Percentiles rank a stretch among this genome's conserved stretches.
Evolutionary conservation across 2,113 vertebrate genomes (phyloP).

Genomic region (Tachysurus vachellii): DNA sequence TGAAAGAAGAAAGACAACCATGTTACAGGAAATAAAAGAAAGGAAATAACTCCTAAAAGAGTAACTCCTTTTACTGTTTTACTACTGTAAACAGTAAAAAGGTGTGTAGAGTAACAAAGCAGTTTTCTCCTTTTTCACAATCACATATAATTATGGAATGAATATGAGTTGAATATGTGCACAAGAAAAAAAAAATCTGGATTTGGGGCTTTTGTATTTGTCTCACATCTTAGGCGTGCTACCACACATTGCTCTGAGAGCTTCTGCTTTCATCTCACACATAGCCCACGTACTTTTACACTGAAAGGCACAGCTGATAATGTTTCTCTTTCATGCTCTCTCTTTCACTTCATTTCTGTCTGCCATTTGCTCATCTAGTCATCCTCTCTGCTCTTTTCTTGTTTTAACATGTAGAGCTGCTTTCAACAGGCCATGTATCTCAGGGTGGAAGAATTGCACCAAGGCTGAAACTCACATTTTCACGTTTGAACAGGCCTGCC

Average conservation of each 20-base stretch:
- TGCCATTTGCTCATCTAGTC: constrained; percentile 8
- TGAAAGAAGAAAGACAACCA: not conserved
- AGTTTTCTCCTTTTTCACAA: not conserved
- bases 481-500: constrained; percentile 14
- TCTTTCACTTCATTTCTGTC: constrained; percentile 17
- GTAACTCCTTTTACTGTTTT: not conserved
- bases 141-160: not conserved
- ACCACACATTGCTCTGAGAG: constrained; percentile 43
- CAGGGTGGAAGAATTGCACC: not conserved
- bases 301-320: constrained; percentile 50
- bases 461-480: not conserved
- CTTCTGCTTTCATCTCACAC: constrained; percentile 50
- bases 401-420: constrained; percentile 5
- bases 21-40: not conserved
- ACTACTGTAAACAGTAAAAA: constrained; percentile 16
- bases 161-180: not conserved
- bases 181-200: constrained; percentile 9
- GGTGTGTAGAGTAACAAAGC: constrained; percentile 1
- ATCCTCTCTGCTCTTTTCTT: constrained; percentile 1
- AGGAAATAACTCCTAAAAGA: not conserved
- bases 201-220: constrained; percentile 44
- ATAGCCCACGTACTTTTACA: constrained; percentile 60
- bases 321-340: constrained; percentile 59
- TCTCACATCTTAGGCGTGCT: constrained; percentile 37
- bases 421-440: constrained; percentile 18